Evolutionary conservation across 2,113 vertebrate genomes (phyloP).

Genomic region (Agelaius phoeniceus): DNA sequence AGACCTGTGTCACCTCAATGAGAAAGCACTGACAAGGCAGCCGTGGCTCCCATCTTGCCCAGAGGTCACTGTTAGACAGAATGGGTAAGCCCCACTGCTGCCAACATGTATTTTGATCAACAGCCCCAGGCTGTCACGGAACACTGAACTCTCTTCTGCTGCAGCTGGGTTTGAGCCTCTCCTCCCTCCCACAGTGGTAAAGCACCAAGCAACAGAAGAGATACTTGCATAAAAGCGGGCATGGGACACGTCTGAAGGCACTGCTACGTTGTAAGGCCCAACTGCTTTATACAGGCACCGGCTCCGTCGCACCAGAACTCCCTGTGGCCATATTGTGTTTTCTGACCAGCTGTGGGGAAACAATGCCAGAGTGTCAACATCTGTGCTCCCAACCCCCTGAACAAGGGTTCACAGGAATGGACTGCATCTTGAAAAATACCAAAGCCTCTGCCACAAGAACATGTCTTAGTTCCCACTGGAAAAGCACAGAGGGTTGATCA

Average conservation of each 20-base stretch:
- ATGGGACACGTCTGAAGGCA: conserved; percentile 96
- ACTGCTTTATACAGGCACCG: conserved; percentile 95
- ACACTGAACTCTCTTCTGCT: not conserved
- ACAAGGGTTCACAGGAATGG: fast-evolving
- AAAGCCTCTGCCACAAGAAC: not conserved
- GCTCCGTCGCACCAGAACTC: conserved; percentile 95
- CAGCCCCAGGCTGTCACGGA: not conserved
- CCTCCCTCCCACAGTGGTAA: not conserved
- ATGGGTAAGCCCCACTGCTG: not conserved
- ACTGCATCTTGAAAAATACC: not conserved
- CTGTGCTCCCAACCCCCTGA: not conserved
- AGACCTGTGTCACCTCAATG: fast-evolving
- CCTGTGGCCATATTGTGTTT: conserved; percentile 96
- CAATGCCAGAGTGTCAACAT: conserved; percentile 14
- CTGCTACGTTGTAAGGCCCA: conserved; percentile 93
- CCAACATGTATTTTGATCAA: not conserved
- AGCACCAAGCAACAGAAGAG: not conserved
- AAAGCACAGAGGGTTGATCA: not conserved
- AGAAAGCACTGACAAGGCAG: not conserved
- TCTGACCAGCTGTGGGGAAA: conserved; percentile 90
- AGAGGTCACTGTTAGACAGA: not conserved
- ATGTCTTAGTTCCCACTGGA: not conserved
- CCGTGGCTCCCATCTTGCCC: fast-evolving
- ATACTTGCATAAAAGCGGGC: conserved; percentile 98
- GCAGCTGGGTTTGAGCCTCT: not conserved